Conservation (phyloP, 2,797 vertebrate genomes). For the Catamblyrhynchus diadema region DNA sequence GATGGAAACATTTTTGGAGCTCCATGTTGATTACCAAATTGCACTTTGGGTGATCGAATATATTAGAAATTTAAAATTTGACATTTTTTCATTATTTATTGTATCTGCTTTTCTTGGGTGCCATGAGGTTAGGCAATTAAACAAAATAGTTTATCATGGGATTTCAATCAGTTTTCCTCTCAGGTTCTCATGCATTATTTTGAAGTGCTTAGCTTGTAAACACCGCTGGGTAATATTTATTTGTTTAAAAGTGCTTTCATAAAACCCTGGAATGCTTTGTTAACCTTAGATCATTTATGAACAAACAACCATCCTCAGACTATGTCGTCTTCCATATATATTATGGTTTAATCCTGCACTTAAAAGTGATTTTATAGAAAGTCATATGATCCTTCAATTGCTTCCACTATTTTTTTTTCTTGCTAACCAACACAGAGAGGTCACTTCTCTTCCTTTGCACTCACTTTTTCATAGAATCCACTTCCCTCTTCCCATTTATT, state of each 20-base stretch:
- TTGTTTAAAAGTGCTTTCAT: slow-evolving; percentile 56
- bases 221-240: slow-evolving; percentile 35
- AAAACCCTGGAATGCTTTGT: slow-evolving; percentile 54
- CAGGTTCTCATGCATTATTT: slow-evolving; percentile 34
- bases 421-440: background rate
- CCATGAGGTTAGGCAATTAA: background rate
- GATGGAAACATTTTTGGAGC: background rate
- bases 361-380: slow-evolving; percentile 12
- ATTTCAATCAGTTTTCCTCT: slow-evolving; percentile 30
- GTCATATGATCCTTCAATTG: background rate
- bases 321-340: background rate
- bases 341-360: background rate
- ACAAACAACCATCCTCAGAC: slow-evolving; percentile 20
- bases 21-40: background rate
- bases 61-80: background rate
- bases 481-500: slow-evolving; percentile 38
- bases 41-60: background rate
- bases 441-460: slow-evolving; percentile 16
- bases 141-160: background rate
- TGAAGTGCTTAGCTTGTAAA: slow-evolving; percentile 43
- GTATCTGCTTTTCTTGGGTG: background rate
- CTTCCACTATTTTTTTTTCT: slow-evolving; percentile 9
- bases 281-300: slow-evolving; percentile 40
- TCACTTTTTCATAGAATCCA: background rate
- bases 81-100: background rate